A percentile compares a stretch with the other conserved stretches of the same genome.
These are phyloP conservation scores for Tipula helvola DNA, from an alignment of 2,888 invertebrate species.

Conservation along the genomic window DNA sequence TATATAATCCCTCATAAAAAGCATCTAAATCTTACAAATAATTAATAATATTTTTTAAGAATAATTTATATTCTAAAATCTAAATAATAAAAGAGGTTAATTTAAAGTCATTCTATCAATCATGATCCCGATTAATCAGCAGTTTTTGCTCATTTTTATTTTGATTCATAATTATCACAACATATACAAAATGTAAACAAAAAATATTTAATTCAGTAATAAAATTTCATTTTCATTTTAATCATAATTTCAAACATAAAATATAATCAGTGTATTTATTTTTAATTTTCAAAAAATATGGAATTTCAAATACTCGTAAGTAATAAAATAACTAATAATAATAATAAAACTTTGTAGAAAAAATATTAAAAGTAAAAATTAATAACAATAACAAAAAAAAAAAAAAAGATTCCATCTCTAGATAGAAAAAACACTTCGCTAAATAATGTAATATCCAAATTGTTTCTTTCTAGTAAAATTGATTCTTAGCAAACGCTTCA, in stretches of 20 bases:
- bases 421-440: neutral
- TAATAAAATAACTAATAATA: neutral
- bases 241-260: neutral
- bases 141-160: neutral
- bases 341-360: neutral
- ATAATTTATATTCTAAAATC: neutral
- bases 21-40: neutral
- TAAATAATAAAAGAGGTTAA: neutral
- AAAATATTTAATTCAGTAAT: neutral
- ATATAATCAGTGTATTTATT: neutral
- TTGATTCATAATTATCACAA: neutral
- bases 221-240: neutral
- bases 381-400: neutral
- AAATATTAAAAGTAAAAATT: neutral
- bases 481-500: slow-evolving; percentile 35
- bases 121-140: neutral
- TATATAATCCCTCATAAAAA: neutral
- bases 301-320: neutral
- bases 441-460: neutral
- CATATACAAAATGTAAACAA: neutral
- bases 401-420: neutral
- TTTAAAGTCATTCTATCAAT: neutral
- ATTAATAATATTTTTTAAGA: neutral
- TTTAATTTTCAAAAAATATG: neutral
- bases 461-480: slow-evolving; percentile 16